A percentile compares a stretch with the other conserved stretches of the same genome.
Evolutionary conservation across 1,140 invertebrate species (phyloP).

Genomic region (Leptinotarsa lineolata): DNA sequence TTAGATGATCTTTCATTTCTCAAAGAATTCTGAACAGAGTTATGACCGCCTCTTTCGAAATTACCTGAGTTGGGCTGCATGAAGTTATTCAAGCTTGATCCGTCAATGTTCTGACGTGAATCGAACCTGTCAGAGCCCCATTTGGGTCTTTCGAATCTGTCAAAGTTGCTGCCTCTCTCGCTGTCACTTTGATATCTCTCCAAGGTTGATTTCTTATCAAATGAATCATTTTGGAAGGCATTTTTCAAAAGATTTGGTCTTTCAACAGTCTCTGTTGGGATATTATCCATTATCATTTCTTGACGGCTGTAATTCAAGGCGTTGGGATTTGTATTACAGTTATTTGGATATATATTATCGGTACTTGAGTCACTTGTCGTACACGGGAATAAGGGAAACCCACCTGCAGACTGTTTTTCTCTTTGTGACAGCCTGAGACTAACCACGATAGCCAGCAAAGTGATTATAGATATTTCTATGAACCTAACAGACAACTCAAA

Average conservation of each 20-base stretch:
- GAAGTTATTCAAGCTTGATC: constrained; percentile 46
- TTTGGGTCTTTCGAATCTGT: constrained; percentile 54
- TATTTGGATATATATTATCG: constrained; percentile 81
- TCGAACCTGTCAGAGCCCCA: constrained; percentile 54
- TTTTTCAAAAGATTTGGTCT: constrained; percentile 58
- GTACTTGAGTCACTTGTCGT: constrained; percentile 77
- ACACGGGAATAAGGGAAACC: constrained; percentile 77
- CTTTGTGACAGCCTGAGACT: constrained; percentile 68
- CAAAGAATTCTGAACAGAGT: constrained; percentile 41
- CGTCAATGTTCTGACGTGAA: constrained; percentile 44
- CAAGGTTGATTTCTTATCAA: constrained; percentile 61
- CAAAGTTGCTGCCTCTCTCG: constrained; percentile 46
- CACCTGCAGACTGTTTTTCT: constrained; percentile 67
- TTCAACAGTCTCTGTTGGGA: constrained; percentile 58
- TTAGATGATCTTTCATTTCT: constrained; percentile 42
- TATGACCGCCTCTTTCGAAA: constrained; percentile 45
- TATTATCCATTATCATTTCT: constrained; percentile 62
- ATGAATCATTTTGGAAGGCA: constrained; percentile 57
- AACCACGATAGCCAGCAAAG: constrained; percentile 80
- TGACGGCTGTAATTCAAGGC: constrained; percentile 78
- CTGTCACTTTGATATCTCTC: constrained; percentile 54
- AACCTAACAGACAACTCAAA: constrained; percentile 83
- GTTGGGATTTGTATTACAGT: constrained; percentile 83
- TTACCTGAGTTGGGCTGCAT: constrained; percentile 44
- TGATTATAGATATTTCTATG: constrained; percentile 82